Evolutionary conservation across 1,140 invertebrate genomes (phyloP), one percentile per base, ranked within the genome.

Genomic region (Drosophila sucinea): DNA sequence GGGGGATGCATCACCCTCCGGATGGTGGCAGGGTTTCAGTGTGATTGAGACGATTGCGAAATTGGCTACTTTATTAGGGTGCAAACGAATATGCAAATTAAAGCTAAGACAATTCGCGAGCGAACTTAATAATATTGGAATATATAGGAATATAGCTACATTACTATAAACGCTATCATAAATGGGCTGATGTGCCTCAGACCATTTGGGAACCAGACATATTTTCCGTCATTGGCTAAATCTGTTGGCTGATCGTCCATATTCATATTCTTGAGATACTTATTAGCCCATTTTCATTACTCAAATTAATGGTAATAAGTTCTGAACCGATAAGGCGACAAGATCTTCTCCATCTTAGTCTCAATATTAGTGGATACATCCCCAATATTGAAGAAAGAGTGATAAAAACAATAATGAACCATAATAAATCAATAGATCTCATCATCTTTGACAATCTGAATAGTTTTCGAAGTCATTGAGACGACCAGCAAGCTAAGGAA

Each of bases 151-250:
- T n/a, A n/a, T n/a, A n/a, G n/a, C 17, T 17, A 17, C 17, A 17
- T 17, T 17, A 60, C 11, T 5, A 63, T 25, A 72, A 94, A 93
- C 93, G 92, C 68, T 90, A 94, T 56, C 93, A 94, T 65, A 94
- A 17, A 94, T 1, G 93, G 94, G 32, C 73, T 93, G 7, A 93
- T 94, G 5, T 63, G 83, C 7, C 95, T 94, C 0, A 17, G 23
- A 3, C 69, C 78, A 38, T 23, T 81, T 10, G 63, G 41, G 25
- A 78, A 32, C 66, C 69, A 83, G 1, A 55, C 44, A 29, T 70
- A 68, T 7, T 47, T 17, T n/a, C 72, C 72, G 11, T 73, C n/a
- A 0, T 23, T 23, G 0, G 41, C 70, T 17, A 78, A 58, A 40
- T 76, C 72, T 6, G 44, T n/a, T n/a, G n/a, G n/a, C n/a, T n/a